phyloP scores from a whole-genome alignment of 2,888 invertebrate species.

The Drosophila neotestacea region DNA sequence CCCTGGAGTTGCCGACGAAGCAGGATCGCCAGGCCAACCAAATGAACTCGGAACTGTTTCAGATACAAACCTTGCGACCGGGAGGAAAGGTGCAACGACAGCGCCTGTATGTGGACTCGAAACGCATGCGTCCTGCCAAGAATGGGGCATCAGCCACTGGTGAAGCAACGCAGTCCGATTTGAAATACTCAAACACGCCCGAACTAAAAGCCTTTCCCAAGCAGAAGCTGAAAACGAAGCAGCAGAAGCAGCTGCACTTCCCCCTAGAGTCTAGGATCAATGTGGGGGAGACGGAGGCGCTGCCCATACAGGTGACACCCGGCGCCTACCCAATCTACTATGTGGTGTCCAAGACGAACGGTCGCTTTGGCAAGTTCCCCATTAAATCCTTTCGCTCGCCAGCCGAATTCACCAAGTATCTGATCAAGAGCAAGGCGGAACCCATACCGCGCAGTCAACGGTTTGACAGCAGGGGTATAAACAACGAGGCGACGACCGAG shows the following conservation, averaged over 20 bases:
- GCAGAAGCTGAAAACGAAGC: slow-evolving; percentile 64
- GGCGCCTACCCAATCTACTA: slow-evolving; percentile 84
- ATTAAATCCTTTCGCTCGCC: slow-evolving; percentile 80
- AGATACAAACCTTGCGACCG: slow-evolving; percentile 75
- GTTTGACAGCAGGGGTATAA: slow-evolving; percentile 44
- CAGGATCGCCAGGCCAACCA: slow-evolving; percentile 57
- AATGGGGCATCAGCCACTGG: slow-evolving; percentile 16
- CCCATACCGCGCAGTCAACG: slow-evolving; percentile 60
- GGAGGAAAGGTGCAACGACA: slow-evolving; percentile 41
- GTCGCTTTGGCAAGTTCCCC: slow-evolving; percentile 82
- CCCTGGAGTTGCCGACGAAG: slow-evolving; percentile 76
- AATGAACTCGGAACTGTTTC: slow-evolving; percentile 79
- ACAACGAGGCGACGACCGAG: slow-evolving; percentile 15
- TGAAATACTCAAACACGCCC: slow-evolving; percentile 59
- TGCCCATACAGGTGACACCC: slow-evolving; percentile 80
- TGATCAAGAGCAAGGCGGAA: slow-evolving; percentile 75
- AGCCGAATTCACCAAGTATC: slow-evolving; percentile 79
- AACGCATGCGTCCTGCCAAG: slow-evolving; percentile 62
- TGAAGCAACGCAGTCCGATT: slow-evolving; percentile 65
- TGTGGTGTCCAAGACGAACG: slow-evolving; percentile 82
- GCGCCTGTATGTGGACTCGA: slow-evolving; percentile 69
- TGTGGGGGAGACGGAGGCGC: slow-evolving; percentile 50
- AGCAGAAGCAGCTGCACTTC: slow-evolving; percentile 73
- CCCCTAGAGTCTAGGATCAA: slow-evolving; percentile 61
- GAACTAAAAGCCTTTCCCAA: slow-evolving; percentile 73